Base-by-base conservation (phyloP, 2,888 invertebrate genomes). In the Acleris sparsana region DNA sequence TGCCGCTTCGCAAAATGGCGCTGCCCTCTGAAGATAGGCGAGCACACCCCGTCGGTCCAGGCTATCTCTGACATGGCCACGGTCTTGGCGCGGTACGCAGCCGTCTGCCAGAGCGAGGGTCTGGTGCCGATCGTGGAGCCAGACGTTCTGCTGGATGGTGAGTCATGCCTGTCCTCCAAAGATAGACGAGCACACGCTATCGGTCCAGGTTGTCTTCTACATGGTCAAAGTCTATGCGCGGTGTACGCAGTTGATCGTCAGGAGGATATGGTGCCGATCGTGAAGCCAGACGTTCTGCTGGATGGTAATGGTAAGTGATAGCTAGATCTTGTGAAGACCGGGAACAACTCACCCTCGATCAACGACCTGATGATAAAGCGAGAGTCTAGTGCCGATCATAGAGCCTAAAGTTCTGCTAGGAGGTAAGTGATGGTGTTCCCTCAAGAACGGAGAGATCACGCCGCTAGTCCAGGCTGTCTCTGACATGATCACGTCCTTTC, bases 51-150 rank as follows among this genome's bases (percentile, higher is more conserved):
- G 0, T 97, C 97, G 70, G 95, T 96, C 77, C 95, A 95, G 82
- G 95, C 98, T 18, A 96, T 98, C 77, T 79, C 97, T 73, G 98
- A 98, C 83, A 98, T 98, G 82, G 98, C 98, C 63, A 97, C 97
- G 77, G 98, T 99, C 1, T 93, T 99, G 78, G 99, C 98, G 20
- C 95, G 99, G 77, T 99, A 99, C 84, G 99, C 99, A 9, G 96
- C 97, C 73, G 96, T 98, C 85, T 98, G 98, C 83, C 97, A 97
- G 86, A 95, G 96, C 69, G 97, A 98, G 87, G 96, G 98, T 58
- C 95, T 99, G 77, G 99, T 99, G 33, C 99, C 99, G 13, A 99
- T 99, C 83, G 99, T 99, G 71, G 99, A 99, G 84, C 99, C 99
- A 39, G 99, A 99, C 89, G 97, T 99, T 22, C 93, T 99, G 70